Percentiles rank a stretch among this genome's conserved stretches.
Conservation (phyloP, 2,113 vertebrate species). For the Ictalurus furcatus region DNA sequence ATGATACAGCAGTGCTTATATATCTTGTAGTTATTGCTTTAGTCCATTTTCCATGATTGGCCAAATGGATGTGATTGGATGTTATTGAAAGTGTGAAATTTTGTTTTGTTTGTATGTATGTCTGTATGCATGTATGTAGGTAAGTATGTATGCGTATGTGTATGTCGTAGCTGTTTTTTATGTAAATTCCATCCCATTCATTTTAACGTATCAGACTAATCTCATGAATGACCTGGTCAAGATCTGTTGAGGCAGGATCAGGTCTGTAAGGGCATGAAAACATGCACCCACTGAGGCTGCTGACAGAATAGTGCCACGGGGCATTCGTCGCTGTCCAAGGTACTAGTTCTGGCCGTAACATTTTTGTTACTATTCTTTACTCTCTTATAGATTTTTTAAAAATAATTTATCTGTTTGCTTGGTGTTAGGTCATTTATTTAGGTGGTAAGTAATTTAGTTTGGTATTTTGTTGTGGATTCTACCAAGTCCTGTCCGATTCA, state of each 20-base stretch:
- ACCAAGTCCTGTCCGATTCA: background rate
- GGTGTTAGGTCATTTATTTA: background rate
- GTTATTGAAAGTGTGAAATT: background rate
- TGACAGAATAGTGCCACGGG: background rate
- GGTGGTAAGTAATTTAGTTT: background rate
- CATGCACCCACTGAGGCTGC: background rate
- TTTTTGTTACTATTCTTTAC: background rate
- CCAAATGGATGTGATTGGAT: background rate
- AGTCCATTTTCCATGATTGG: background rate
- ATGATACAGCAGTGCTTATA: background rate
- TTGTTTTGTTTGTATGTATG: too few species aligned
- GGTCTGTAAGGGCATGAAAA: background rate
- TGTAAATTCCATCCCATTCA: background rate
- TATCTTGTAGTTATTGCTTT: background rate
- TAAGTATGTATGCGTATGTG: background rate
- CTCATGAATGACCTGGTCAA: background rate
- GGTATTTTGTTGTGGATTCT: background rate
- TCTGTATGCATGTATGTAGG: too few species aligned
- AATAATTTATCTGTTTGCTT: background rate
- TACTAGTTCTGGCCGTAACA: background rate
- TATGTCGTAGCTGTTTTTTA: background rate
- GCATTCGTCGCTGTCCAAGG: slow-evolving; percentile 4
- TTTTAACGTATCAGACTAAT: background rate
- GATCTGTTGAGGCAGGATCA: background rate
- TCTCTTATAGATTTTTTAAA: background rate